These are phyloP conservation scores for Lepus americanus DNA, from an alignment of 2,113 vertebrate genomes.

Conservation along the genomic window DNA sequence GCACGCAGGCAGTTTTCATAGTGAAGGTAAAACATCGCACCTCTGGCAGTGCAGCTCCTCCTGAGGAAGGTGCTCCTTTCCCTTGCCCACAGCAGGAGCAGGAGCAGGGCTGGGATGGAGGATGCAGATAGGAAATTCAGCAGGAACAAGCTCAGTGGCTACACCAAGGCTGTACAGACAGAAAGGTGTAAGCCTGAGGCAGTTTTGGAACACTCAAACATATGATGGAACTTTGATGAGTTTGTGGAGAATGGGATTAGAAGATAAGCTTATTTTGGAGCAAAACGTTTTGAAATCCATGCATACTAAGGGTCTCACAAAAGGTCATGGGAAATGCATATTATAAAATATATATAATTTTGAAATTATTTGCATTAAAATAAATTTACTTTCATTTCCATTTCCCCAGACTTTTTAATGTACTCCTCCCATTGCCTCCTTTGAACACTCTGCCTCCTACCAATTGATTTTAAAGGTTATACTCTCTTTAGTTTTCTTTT, in stretches of 20 bases:
- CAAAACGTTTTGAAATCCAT: too few species aligned
- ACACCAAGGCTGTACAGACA: neutral
- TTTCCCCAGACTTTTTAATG: too few species aligned
- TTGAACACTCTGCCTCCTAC: neutral
- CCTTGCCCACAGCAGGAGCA: neutral
- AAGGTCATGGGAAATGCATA: too few species aligned
- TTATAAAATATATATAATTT: too few species aligned
- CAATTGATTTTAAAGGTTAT: constrained; percentile 14
- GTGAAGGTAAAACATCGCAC: neutral
- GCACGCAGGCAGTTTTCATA: neutral
- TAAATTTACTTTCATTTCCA: too few species aligned
- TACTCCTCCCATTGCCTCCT: neutral
- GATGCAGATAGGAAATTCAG: neutral
- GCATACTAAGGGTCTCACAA: too few species aligned
- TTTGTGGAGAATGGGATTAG: too few species aligned
- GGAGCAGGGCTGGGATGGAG: neutral
- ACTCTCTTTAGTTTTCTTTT: neutral
- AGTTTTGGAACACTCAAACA: constrained; percentile 21
- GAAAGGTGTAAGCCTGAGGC: neutral
- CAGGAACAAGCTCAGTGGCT: neutral
- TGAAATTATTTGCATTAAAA: too few species aligned
- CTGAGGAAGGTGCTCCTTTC: neutral
- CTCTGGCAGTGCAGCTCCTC: neutral
- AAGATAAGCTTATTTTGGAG: too few species aligned
- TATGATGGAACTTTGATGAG: too few species aligned